phyloP scores from a whole-genome alignment of 1,140 invertebrate genomes.

The Drosophila neocordata region DNA sequence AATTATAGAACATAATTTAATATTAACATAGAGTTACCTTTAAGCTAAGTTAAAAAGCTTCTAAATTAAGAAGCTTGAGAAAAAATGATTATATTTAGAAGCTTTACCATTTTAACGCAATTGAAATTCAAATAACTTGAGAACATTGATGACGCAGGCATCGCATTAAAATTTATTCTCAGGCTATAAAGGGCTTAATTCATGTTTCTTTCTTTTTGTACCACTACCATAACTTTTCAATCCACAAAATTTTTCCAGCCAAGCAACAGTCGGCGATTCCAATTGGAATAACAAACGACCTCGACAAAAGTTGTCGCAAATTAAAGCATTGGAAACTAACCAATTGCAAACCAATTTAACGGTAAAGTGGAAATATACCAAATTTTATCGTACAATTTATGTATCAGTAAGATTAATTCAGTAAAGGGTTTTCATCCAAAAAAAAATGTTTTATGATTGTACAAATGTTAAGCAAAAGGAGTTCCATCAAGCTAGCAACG shows the following conservation, averaged over 20 bases:
- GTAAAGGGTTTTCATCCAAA: not conserved
- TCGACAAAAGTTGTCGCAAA: conserved; percentile 75
- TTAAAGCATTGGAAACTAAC: conserved; percentile 36
- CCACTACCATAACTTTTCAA: not conserved
- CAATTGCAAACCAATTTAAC: conserved; percentile 7
- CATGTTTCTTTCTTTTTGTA: no score
- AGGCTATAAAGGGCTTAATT: no score
- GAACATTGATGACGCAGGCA: no score
- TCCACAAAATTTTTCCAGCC: not conserved
- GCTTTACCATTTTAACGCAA: no score
- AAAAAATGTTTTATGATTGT: not conserved
- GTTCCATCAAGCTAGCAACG: conserved; percentile 31
- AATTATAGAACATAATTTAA: no score
- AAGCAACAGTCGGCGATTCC: conserved; percentile 39
- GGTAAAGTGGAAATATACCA: not conserved
- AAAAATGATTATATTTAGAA: no score
- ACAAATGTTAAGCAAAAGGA: conserved; percentile 24
- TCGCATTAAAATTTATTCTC: no score
- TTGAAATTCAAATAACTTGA: no score
- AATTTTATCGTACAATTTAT: not conserved
- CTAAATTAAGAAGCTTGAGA: no score
- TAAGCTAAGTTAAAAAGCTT: no score
- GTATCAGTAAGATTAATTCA: not conserved
- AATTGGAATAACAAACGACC: conserved; percentile 74
- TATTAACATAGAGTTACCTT: no score